These are phyloP conservation scores for Callithrix jacchus DNA, from an alignment of 2,113 vertebrate genomes.

Conservation along the genomic window DNA sequence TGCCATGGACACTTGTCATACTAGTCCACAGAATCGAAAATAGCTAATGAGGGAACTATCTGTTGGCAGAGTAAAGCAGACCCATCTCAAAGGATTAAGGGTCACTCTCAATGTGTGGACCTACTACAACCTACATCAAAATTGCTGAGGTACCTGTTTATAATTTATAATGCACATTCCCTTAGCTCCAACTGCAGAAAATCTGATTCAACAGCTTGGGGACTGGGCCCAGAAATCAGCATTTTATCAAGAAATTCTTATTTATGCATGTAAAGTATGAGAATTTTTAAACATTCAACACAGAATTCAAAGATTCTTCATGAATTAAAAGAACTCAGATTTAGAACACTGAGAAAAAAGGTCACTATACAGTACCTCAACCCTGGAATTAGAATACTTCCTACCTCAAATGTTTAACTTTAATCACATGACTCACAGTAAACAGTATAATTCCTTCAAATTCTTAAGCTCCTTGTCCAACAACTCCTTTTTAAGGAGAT, in stretches of 20 bases:
- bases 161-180: not conserved
- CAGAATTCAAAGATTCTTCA: constrained; percentile 16
- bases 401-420: not conserved
- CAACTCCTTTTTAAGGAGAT: constrained; percentile 11
- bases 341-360: not conserved
- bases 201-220: not conserved
- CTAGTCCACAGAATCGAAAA: constrained; percentile 26
- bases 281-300: constrained; percentile 28
- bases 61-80: not conserved
- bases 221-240: not conserved
- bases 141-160: not conserved
- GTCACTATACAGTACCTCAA: not conserved
- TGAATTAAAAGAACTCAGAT: not conserved
- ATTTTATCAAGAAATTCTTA: not conserved
- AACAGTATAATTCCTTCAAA: not conserved
- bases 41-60: not conserved
- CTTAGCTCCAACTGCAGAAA: not conserved
- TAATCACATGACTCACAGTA: not conserved
- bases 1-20: not conserved
- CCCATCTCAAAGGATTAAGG: not conserved
- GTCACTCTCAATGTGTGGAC: not conserved
- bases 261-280: not conserved
- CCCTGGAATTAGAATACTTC: not conserved
- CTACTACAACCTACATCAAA: not conserved
- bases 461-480: not conserved